phyloP scores from a whole-genome alignment of 2,888 invertebrate species.

The Pediacus dermestoides region DNA sequence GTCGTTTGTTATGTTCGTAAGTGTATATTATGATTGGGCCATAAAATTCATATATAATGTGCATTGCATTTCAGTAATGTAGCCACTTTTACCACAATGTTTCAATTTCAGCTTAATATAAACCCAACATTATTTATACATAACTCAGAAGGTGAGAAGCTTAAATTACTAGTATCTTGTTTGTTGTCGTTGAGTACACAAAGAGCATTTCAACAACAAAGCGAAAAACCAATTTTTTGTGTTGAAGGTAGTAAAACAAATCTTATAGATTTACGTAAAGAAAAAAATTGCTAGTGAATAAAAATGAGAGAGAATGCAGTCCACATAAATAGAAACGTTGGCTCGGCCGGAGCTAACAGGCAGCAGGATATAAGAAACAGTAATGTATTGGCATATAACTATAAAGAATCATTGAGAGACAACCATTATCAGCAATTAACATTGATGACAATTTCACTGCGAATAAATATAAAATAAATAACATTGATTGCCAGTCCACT shows the following conservation, averaged over 20 bases:
- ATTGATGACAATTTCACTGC: conserved; percentile 45
- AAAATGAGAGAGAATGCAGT: conserved; percentile 23
- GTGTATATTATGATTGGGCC: conserved; percentile 35
- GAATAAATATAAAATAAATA: conserved; percentile 46
- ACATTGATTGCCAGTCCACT: conserved; percentile 38
- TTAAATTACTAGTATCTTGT: too few species aligned
- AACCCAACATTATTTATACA: too few species aligned
- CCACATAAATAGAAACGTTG: conserved; percentile 9
- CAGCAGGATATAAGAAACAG: conserved; percentile 16
- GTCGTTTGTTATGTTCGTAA: conserved; percentile 37
- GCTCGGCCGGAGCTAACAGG: conserved; percentile 8
- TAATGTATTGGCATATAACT: conserved; percentile 31
- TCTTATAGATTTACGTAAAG: conserved; percentile 25
- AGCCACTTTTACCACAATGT: conserved; percentile 33
- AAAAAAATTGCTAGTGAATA: conserved; percentile 32
- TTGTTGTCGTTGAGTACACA: too few species aligned
- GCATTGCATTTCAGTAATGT: conserved; percentile 36
- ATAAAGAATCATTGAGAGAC: conserved; percentile 36
- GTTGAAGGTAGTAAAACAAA: conserved; percentile 25
- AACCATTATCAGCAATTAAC: conserved; percentile 46
- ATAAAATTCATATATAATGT: conserved; percentile 39
- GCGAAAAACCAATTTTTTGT: too few species aligned
- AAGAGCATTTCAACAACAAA: too few species aligned
- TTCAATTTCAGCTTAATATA: too few species aligned
- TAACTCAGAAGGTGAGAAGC: too few species aligned